phyloP scores from a whole-genome alignment of 2,888 invertebrate genomes.

The Seira ritae region DNA sequence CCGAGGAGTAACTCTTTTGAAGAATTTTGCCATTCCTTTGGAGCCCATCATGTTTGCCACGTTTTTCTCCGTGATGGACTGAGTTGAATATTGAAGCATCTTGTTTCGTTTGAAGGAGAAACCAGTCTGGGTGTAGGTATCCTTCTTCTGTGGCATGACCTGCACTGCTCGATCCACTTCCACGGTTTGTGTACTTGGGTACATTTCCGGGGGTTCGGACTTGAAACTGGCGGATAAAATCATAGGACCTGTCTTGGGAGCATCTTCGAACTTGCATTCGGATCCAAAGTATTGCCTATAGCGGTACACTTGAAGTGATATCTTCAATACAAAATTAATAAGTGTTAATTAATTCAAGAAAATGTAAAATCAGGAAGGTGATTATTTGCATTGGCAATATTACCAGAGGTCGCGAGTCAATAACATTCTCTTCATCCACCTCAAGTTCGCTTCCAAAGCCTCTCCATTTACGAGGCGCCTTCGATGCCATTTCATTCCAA shows the following conservation, averaged over 20 bases:
- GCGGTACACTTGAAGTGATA: slow-evolving; percentile 55
- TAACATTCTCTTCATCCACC: slow-evolving; percentile 66
- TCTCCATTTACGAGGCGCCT: slow-evolving; percentile 70
- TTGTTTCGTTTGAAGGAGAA: slow-evolving; percentile 72
- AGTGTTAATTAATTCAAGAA: background rate
- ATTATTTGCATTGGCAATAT: too few species aligned
- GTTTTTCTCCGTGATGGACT: slow-evolving; percentile 58
- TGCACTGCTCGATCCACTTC: slow-evolving; percentile 70
- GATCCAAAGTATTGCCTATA: slow-evolving; percentile 56
- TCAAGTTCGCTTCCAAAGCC: slow-evolving; percentile 71
- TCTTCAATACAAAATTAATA: slow-evolving; percentile 29
- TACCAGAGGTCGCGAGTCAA: slow-evolving; percentile 70
- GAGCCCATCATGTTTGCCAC: slow-evolving; percentile 61
- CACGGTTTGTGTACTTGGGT: slow-evolving; percentile 54
- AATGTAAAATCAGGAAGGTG: background rate
- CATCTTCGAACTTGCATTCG: slow-evolving; percentile 55
- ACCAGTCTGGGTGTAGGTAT: slow-evolving; percentile 68
- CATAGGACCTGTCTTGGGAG: slow-evolving; percentile 46
- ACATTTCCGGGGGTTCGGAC: slow-evolving; percentile 53
- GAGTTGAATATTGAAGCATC: slow-evolving; percentile 70
- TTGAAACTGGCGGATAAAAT: slow-evolving; percentile 57
- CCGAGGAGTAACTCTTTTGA: slow-evolving; percentile 57
- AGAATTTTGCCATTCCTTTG: slow-evolving; percentile 59
- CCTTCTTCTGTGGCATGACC: slow-evolving; percentile 64
- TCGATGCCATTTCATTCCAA: slow-evolving; percentile 70